Evolutionary conservation across 2,113 vertebrate genomes (phyloP), one percentile per base, ranked within the genome.

Genomic region (Aegithalos caudatus): DNA sequence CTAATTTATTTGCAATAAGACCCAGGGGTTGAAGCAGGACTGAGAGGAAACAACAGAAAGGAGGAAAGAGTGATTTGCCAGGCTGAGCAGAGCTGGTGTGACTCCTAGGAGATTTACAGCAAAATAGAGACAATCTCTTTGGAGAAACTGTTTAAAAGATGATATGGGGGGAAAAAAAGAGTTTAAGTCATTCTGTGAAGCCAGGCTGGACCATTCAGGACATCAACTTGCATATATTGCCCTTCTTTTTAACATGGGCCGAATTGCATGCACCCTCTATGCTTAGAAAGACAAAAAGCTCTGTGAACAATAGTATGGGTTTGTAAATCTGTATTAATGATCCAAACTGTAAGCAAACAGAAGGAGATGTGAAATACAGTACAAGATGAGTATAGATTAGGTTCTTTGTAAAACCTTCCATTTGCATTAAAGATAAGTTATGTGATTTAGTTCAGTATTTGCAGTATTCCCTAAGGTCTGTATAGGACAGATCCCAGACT

Each of bases 381-480:
- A 54, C 76, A 87, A 80, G 73, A 72, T 38, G 14, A 70, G 35
- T 60, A 82, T 48, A 62, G 85, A 57, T 88, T 56, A 66, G 28
- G 66, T 92, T 62, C 53, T 91, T 86, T 91, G 79, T 60, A 81
- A 88, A 91, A 42, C 62, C 37, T 86, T 69, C 7, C 44, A 70
- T 90, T 88, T 94, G 84, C 40, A 10, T 71, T 58, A 82, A 79
- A 82, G 61, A 31, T 60, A 73, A 89, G 64, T 70, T 83, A 12
- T 11, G 42, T 77, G 76, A 70, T 81, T 93, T 83, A 70, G 47
- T 45, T 81, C 72, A 60, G 51, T 51, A 60, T 87, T 81, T 86
- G 51, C 62, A 80, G 74, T 86, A 93, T 93, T 95, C 82, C 81
- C 90, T 66, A 25, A 83, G 85, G 81, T 78, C 79, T 74, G 15